phyloP scores from a whole-genome alignment of 2,113 vertebrate genomes.

The Ondatra zibethicus region DNA sequence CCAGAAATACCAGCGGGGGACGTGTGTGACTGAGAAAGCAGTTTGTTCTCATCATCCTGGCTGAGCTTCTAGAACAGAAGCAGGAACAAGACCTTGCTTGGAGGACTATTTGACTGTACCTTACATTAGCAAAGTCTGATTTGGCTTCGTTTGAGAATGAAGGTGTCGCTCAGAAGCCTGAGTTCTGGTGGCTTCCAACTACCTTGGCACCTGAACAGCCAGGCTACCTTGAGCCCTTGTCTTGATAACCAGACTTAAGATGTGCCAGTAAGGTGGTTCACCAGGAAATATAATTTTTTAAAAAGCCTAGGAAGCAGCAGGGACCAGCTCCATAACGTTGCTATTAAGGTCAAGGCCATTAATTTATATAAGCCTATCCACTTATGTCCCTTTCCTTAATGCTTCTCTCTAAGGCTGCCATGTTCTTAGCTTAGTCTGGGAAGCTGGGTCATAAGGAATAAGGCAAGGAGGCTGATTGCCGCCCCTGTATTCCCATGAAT shows the following conservation, averaged over 20 bases:
- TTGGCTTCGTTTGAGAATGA: not conserved
- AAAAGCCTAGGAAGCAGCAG: not conserved
- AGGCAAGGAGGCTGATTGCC: not conserved
- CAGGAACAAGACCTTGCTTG: not conserved
- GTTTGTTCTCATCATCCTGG: not conserved
- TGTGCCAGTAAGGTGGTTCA: not conserved
- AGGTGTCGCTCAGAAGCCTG: not conserved
- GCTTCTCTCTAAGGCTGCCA: not conserved
- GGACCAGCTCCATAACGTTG: not conserved
- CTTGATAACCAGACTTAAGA: not conserved
- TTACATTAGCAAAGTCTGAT: not conserved
- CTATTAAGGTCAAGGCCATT: not conserved
- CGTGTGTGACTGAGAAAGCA: not conserved
- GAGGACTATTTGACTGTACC: not conserved
- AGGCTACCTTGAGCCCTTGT: not conserved
- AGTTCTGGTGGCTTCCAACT: not conserved
- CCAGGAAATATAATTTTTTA: not conserved
- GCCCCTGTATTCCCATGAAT: not conserved
- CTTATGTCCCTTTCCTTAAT: not conserved
- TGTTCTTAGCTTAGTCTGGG: not conserved
- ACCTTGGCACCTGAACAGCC: not conserved
- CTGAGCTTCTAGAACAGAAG: not conserved
- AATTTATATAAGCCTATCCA: not conserved
- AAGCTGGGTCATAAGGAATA: not conserved
- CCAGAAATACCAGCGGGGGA: rapidly evolving